Evolutionary conservation across 1,140 invertebrate genomes (phyloP), one percentile per base, ranked within the genome.

Genomic region (Lethrus apterus): DNA sequence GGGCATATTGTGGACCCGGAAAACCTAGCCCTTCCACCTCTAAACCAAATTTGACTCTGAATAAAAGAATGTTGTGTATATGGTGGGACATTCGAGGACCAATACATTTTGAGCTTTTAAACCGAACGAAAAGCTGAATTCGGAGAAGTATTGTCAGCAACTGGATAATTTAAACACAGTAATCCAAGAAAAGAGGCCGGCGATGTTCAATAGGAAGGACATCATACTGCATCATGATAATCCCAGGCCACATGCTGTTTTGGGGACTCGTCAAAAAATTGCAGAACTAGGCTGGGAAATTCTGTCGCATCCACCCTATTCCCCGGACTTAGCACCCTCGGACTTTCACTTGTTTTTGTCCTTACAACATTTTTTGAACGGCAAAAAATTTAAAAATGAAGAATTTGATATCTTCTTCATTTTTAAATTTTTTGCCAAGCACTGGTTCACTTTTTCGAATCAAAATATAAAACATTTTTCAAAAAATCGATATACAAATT

Each of bases 231-330:
- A n/a, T n/a, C n/a, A n/a, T n/a, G n/a, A n/a, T n/a, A n/a, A n/a
- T n/a, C n/a, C n/a, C n/a, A n/a, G n/a, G n/a, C n/a, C n/a, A n/a
- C n/a, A n/a, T n/a, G n/a, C n/a, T n/a, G n/a, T n/a, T 38, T 47
- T 60, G 41, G 36, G 56, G 50, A 63, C 56, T 49, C 57, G 48
- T 17, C 57, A 68, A 43, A 62, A 59, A 42, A 38, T 71, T 31
- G 26, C 35, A 29, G 56, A 70, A 56, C 54, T 70, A 46, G 59
- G 58, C 35, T 71, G 63, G 68, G 59, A 70, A 44, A 57, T 66
- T 54, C 45, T 72, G 30, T 42, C 53, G 44, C 67, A 73, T 58
- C 65, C 65, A 57, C 65, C 64, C 36, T 72, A 69, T 56, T 65
- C 52, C 50, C 65, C 61, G 2, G n/a, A n/a, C n/a, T n/a, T n/a